Base-by-base conservation (phyloP, 2,888 invertebrate genomes). In the Aleiodes leptofemur region DNA sequence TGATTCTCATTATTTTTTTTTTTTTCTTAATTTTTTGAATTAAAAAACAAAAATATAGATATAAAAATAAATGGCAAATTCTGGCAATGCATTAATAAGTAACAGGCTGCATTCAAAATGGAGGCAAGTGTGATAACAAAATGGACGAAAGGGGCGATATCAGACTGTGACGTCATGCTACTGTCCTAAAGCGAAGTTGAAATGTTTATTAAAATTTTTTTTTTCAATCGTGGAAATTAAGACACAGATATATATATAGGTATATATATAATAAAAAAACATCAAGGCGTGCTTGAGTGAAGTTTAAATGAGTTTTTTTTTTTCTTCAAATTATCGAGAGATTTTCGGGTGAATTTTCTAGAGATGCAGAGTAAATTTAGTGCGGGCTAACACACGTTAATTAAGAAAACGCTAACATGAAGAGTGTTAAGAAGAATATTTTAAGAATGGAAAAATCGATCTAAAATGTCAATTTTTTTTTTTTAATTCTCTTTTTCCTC, bases 91-190 rank as follows among this genome's bases (percentile, higher is more conserved):
- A 64, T 64, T 64, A 64, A 43, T 43, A 43, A 43, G 48, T 48
- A 64, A 64, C 64, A 64, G 64, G 64, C 64, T 64, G 64, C 64
- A 64, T 64, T 43, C 64, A 64, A 64, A 64, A 64, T 64, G 43
- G 64, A 16, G 64, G 64, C 23, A 14, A 59, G 11, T 48, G 16
- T 23, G 13, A 9, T 43, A 64, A 43, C 48, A 16, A 43, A 23
- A 48, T 64, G 43, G 16, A 16, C 16, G 38, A 48, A 23, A 23
- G 48, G 16, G 31, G 48, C 3, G 7, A 4, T 64, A 16, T 64
- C 64, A 64, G 64, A 64, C 64, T 64, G 64, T 56, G 56, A 64
- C 64, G 64, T 64, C 64, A 64, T 64, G 64, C 64, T 64, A 64
- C 14, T 64, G 64, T 43, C 64, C 64, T 48, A 64, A 64, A 64